phyloP scores from a whole-genome alignment of 2,797 vertebrate species.

The Scarus forsteni region DNA sequence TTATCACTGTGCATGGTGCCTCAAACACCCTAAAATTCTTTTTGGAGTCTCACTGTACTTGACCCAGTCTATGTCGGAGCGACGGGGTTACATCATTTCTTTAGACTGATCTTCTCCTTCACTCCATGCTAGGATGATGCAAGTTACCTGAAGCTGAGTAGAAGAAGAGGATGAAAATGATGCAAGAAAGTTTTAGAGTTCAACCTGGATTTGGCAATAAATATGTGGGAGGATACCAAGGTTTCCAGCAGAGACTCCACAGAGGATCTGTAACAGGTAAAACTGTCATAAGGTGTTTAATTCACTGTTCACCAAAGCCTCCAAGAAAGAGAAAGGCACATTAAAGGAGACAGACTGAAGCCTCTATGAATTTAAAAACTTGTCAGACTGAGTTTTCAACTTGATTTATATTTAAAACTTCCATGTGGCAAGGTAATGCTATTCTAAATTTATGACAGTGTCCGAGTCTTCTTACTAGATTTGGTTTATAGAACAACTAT shows the following conservation, averaged over 20 bases:
- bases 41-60: background rate
- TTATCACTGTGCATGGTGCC: background rate
- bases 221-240: background rate
- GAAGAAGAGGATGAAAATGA: constrained; percentile 19
- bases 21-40: background rate
- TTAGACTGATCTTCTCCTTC: constrained; percentile 1
- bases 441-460: background rate
- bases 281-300: constrained; percentile 32
- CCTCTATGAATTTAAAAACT: constrained; percentile 29
- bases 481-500: no score
- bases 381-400: constrained; percentile 4
- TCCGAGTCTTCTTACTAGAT: no score
- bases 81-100: constrained; percentile 19
- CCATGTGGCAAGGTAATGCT: background rate
- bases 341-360: constrained; percentile 28
- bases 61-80: background rate
- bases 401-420: background rate
- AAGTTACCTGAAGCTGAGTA: constrained; percentile 19
- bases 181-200: constrained; percentile 17
- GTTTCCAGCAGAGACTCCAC: constrained; percentile 33
- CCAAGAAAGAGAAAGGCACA: constrained; percentile 20
- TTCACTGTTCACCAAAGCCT: constrained; percentile 18
- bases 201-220: constrained; percentile 9
- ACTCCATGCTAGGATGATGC: constrained; percentile 11
- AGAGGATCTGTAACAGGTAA: constrained; percentile 26